A percentile compares a stretch with the other conserved stretches of the same genome.
These are phyloP conservation scores for Onychomys torridus DNA, from an alignment of 2,797 vertebrate genomes.

Conservation along the genomic window DNA sequence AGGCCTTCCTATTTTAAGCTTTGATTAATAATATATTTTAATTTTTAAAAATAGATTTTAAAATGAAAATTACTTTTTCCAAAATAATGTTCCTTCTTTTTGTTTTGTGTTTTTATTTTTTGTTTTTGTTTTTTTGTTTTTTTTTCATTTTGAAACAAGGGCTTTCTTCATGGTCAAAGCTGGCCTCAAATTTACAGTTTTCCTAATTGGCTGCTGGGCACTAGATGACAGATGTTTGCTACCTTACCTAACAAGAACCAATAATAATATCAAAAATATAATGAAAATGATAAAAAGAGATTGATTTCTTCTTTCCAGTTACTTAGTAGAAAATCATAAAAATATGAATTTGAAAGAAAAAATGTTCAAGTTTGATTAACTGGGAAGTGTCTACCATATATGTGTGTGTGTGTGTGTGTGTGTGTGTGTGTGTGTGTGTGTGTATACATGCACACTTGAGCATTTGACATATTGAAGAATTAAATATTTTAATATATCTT, in stretches of 20 bases:
- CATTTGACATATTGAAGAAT: slow-evolving; percentile 18
- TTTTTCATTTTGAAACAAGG: neutral
- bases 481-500: slow-evolving; percentile 75
- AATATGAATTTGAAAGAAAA: neutral
- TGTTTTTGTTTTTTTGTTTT: neutral
- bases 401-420: neutral
- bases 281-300: neutral
- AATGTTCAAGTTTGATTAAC: neutral
- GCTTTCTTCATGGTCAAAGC: neutral
- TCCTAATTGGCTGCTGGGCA: neutral
- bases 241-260: neutral
- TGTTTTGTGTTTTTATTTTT: no score
- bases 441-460: neutral
- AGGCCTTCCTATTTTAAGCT: neutral
- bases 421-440: neutral
- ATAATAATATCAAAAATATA: neutral
- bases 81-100: neutral
- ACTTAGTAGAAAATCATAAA: neutral
- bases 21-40: neutral
- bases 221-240: neutral
- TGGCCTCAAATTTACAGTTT: neutral
- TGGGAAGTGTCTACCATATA: neutral
- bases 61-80: neutral
- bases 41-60: neutral
- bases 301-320: neutral